Conservation (phyloP, 1,140 invertebrate species). For the Bombus impatiens region DNA sequence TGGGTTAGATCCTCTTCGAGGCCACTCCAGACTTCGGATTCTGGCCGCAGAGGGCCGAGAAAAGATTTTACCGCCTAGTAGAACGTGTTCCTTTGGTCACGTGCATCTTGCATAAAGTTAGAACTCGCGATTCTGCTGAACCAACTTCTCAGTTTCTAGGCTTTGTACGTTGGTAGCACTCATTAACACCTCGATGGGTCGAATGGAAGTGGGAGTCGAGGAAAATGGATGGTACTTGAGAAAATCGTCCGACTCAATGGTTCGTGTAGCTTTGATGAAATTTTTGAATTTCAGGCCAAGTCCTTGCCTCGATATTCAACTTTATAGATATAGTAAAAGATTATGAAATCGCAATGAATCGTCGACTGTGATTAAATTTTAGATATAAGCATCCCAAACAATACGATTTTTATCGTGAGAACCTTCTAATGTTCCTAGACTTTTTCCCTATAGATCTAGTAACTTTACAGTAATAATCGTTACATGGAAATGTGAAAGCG, state of each 20-base stretch:
- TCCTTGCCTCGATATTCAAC: too few relatives aligned
- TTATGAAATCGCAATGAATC: too few relatives aligned
- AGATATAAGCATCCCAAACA: too few relatives aligned
- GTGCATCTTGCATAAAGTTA: neutral
- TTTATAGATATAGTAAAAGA: too few relatives aligned
- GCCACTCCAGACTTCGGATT: conserved; percentile 39
- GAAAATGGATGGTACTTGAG: neutral
- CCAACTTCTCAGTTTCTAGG: too few relatives aligned
- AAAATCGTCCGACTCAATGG: neutral
- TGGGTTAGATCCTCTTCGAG: conserved; percentile 49
- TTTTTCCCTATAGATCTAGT: too few relatives aligned
- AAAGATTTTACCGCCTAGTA: neutral
- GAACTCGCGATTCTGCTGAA: neutral
- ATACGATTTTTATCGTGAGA: too few relatives aligned
- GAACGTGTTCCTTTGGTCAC: conserved; percentile 3
- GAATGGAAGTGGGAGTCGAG: neutral
- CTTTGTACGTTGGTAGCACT: neutral
- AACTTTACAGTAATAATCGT: too few relatives aligned
- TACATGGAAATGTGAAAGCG: too few relatives aligned
- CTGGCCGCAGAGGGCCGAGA: neutral
- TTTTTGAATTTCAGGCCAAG: neutral
- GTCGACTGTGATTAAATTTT: too few relatives aligned
- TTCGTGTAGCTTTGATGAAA: neutral
- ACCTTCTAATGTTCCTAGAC: too few relatives aligned
- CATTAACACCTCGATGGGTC: neutral